Percentiles rank a stretch among this genome's conserved stretches.
Evolutionary conservation across 1,140 invertebrate genomes (phyloP).

Genomic region (Sinella curviseta): DNA sequence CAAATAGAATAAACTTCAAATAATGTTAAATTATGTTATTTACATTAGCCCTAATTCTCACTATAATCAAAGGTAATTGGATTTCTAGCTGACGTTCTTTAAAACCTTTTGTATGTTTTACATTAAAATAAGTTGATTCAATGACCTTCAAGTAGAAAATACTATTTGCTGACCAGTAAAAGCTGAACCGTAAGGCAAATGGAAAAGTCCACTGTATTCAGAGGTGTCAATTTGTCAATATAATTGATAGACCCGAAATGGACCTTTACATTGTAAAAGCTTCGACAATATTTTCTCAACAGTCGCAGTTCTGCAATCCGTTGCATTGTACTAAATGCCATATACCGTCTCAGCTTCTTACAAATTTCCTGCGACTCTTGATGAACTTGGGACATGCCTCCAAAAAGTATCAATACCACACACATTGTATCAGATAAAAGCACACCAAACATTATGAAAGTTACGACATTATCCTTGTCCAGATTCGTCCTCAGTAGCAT

Average conservation of each 20-base stretch:
- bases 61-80: no score
- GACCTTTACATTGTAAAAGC: neutral
- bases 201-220: neutral
- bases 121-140: no score
- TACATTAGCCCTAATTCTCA: no score
- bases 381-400: neutral
- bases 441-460: neutral
- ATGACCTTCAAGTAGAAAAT: no score
- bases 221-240: neutral
- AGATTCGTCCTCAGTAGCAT: neutral
- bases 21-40: no score
- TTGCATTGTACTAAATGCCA: neutral
- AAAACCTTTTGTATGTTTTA: no score
- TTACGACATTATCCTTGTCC: no score
- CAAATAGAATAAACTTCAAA: no score
- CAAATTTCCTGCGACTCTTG: neutral
- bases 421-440: neutral
- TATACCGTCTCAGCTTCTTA: neutral
- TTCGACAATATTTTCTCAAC: neutral
- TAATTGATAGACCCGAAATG: neutral
- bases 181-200: neutral
- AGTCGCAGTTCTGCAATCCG: neutral
- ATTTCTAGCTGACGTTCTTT: no score
- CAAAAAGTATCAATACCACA: neutral
- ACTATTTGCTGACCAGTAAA: no score